phyloP scores from a whole-genome alignment of 2,113 vertebrate genomes.

The Percina caprodes region DNA sequence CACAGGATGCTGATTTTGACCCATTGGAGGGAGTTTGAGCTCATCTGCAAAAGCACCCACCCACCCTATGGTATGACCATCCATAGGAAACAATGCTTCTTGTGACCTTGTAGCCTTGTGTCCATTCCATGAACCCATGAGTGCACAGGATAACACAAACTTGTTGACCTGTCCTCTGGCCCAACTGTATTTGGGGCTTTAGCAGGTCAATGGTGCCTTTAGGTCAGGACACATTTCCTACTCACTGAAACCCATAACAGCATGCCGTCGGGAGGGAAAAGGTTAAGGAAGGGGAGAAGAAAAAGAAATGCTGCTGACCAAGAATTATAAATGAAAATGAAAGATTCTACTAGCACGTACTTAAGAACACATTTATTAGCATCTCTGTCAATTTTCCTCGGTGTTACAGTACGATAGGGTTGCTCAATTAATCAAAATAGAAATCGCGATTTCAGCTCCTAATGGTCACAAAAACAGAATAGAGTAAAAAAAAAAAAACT shows the following conservation, averaged over 20 bases:
- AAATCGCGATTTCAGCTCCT: too few relatives aligned
- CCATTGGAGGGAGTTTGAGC: constrained; percentile 11
- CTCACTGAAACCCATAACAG: neutral
- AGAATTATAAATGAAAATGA: neutral
- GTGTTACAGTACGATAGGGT: neutral
- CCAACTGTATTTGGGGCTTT: neutral
- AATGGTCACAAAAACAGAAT: too few relatives aligned
- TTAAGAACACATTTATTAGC: neutral
- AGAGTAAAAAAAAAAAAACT: too few relatives aligned
- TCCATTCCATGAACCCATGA: neutral
- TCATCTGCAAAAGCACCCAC: constrained; percentile 53
- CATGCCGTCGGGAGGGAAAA: constrained; percentile 6
- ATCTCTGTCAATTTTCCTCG: neutral
- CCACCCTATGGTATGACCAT: neutral
- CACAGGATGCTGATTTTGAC: constrained; percentile 66
- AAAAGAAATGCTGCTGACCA: neutral
- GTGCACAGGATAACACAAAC: neutral
- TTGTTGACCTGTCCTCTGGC: neutral
- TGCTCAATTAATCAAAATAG: too few relatives aligned
- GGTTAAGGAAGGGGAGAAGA: neutral
- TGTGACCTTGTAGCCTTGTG: neutral
- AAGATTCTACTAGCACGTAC: neutral
- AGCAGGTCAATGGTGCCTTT: constrained; percentile 41
- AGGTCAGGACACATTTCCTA: constrained; percentile 19
- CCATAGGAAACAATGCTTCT: constrained; percentile 16